Evolutionary conservation across 1,140 invertebrate genomes (phyloP), one percentile per base, ranked within the genome.

Genomic region (Spodoptera frugiperda): DNA sequence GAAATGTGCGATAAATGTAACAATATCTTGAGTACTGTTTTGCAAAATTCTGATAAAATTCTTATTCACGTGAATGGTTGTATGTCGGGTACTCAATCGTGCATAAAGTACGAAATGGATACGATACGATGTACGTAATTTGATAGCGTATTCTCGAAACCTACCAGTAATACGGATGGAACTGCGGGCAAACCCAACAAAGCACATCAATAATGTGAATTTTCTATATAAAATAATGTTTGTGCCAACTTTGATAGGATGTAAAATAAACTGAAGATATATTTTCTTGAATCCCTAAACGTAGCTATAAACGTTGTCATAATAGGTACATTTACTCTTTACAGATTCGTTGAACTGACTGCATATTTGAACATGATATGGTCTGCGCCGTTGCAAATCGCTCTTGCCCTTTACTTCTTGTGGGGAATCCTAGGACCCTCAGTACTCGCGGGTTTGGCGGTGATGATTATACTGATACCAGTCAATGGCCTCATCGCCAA

Each of bases 281-380:
- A 25, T 25, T 25, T 25, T 25, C 17, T 10, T 3, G 2, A 3
- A 57, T 10, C 3, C 54, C 19, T 57, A 14, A 1, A 14, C 4
- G 4, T 25, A 21, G 11, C 54, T 57, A 11, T 30, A 57, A 55
- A 55, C 1, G 14, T 15, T 5, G 15, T 15, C n/a, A 51, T 5
- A 44, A 44, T 30, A 15, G 15, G 1, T 2, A 53, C 6, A 10
- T 53, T 63, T 39, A 3, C n/a, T 2, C 14, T 61, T 89, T 85
- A 49, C 85, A 94, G 97, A 85, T 98, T 99, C 84, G 97, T 98
- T 95, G 98, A 99, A 87, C 93, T 98, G 33, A 97, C 97, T 2
- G 96, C 97, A 0, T 99, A 99, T 88, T 94, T 99, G 72, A 99
- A 99, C 91, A 98, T 99, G 96, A 96, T 99, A 81, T 99, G 99